Conservation (phyloP, 2,113 vertebrate genomes). For the Neodon shergylaensis region DNA sequence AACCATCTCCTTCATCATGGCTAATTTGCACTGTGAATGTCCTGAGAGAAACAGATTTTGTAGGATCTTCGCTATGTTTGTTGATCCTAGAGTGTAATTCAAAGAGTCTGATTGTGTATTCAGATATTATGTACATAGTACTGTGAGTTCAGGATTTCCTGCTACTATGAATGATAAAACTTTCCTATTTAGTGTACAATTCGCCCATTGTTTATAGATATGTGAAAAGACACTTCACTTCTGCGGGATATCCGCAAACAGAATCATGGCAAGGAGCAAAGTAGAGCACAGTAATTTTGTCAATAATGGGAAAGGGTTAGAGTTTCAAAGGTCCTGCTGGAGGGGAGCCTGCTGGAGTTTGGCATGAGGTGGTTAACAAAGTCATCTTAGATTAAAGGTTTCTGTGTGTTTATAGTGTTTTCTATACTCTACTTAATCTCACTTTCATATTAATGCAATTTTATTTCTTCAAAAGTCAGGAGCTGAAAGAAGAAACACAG, state of each 20-base stretch:
- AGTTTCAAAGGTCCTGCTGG: neutral
- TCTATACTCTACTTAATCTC: slow-evolving; percentile 26
- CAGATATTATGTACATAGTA: slow-evolving; percentile 32
- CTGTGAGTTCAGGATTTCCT: slow-evolving; percentile 49
- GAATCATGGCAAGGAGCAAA: neutral
- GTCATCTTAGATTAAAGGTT: neutral
- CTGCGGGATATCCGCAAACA: slow-evolving; percentile 18
- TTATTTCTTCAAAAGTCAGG: slow-evolving; percentile 63
- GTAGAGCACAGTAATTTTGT: neutral
- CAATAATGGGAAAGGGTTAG: neutral
- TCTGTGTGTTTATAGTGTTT: neutral
- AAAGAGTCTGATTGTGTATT: slow-evolving; percentile 71
- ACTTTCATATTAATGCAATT: slow-evolving; percentile 9
- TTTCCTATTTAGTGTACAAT: slow-evolving; percentile 68
- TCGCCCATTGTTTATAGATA: slow-evolving; percentile 69
- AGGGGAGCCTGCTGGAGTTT: neutral
- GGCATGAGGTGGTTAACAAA: neutral
- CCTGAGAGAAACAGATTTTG: slow-evolving; percentile 72
- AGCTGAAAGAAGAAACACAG: slow-evolving; percentile 40
- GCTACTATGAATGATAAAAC: slow-evolving; percentile 67
- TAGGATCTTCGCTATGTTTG: slow-evolving; percentile 55
- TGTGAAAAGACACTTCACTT: slow-evolving; percentile 69
- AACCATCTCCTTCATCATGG: slow-evolving; percentile 74
- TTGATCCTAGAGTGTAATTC: slow-evolving; percentile 39
- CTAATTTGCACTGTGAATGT: slow-evolving; percentile 74